phyloP scores from a whole-genome alignment of 1,140 invertebrate genomes.

The Mycetomoellerius zeteki region DNA sequence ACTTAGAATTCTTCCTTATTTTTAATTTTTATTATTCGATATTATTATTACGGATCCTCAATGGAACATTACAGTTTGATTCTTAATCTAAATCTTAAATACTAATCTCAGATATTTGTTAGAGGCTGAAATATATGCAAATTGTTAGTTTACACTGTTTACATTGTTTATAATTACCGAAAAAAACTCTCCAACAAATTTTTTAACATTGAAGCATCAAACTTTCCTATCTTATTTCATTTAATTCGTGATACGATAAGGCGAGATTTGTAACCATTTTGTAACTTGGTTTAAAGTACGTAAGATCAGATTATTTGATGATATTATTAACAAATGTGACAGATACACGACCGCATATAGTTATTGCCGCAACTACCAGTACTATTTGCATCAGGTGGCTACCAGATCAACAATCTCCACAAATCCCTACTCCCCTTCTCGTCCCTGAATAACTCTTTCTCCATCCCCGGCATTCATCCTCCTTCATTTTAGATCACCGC shows the following conservation, averaged over 20 bases:
- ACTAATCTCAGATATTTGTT: background rate
- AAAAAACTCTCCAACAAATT: background rate
- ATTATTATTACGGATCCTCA: background rate
- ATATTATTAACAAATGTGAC: constrained; percentile 4
- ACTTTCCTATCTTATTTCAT: background rate
- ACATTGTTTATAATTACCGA: too few species aligned
- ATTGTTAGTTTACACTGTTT: too few species aligned
- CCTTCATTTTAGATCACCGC: constrained; percentile 46
- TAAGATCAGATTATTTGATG: background rate
- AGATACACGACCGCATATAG: background rate
- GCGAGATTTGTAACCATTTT: background rate
- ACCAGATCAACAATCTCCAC: constrained; percentile 41
- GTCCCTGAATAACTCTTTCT: background rate
- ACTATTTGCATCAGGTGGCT: constrained; percentile 33
- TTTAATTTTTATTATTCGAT: background rate
- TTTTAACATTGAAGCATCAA: background rate
- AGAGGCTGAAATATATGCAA: background rate
- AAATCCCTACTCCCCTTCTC: constrained; percentile 6
- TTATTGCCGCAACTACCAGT: background rate
- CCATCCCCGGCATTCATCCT: constrained; percentile 14
- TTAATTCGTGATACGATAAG: background rate
- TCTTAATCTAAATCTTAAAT: background rate
- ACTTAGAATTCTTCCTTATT: background rate
- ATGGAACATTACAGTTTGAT: background rate
- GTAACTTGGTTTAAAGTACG: background rate